These are phyloP conservation scores for Ectobius pallidus DNA, from an alignment of 2,888 invertebrate genomes.

Conservation along the genomic window DNA sequence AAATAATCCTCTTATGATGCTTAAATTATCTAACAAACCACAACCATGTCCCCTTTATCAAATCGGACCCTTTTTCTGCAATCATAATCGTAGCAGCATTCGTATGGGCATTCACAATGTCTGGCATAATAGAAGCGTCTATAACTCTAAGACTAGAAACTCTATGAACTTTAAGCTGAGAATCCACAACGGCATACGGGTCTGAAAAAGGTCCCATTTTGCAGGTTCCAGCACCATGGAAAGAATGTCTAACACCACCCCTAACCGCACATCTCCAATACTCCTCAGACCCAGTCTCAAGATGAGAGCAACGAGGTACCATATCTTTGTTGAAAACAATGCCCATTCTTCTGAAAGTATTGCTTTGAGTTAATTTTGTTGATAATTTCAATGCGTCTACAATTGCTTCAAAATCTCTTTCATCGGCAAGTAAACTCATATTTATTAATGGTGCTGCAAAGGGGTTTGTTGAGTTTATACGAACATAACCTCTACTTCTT, in stretches of 20 bases:
- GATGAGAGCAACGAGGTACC: neutral
- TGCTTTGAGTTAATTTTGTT: neutral
- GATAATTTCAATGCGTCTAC: neutral
- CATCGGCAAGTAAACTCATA: neutral
- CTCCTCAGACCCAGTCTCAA: neutral
- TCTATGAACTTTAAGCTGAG: neutral
- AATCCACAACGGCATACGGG: neutral
- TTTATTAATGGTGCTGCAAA: neutral
- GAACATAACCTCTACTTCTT: neutral
- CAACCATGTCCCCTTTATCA: neutral
- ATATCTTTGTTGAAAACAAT: neutral
- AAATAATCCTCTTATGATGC: too few relatives aligned
- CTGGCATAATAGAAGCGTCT: neutral
- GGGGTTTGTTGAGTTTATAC: neutral
- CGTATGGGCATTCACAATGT: neutral
- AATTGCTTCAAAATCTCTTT: neutral
- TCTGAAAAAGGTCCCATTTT: slow-evolving; percentile 19
- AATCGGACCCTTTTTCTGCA: neutral
- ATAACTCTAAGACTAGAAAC: neutral
- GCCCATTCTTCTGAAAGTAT: neutral
- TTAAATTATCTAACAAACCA: too few relatives aligned
- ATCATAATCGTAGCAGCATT: neutral
- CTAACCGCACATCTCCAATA: neutral
- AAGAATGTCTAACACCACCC: neutral
- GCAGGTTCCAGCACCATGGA: slow-evolving; percentile 11